Base-by-base conservation (phyloP, 2,113 vertebrate species). In the Actenoides hombroni region DNA sequence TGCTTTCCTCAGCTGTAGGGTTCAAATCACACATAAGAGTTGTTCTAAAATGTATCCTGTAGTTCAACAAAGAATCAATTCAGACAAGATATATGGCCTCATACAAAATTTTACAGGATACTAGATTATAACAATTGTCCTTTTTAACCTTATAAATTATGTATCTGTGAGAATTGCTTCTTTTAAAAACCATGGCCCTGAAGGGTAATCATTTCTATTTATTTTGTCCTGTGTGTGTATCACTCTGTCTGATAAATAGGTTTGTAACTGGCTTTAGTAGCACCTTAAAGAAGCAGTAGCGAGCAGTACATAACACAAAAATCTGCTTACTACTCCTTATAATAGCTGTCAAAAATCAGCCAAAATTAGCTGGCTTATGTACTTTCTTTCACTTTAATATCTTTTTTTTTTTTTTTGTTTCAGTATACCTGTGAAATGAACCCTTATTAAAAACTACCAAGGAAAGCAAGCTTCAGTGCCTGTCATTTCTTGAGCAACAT, bases 131-230 rank as follows among this genome's bases (percentile, higher is more conserved):
- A 68, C 48, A 93, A 40, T 78, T 86, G 77, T 93, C 86, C 80
- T 71, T 96, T 93, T 86, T 94, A 83, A 65, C 48, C 74, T 91
- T 88, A 92, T 96, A 91, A 96, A 90, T 94, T 94, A 92, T 94
- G 51, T 78, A 95, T 96, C 7, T 39, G 68, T 88, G 69, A 95
- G 77, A 92, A 94, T 26, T 82, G 83, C 51, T 94, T 57, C 69
- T 90, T 92, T 83, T 88, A 78, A 96, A 97, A 96, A 37, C 33
- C 60, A 65, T 54, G 29, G 8, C 42, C 56, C 75, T 3, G 13
- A 81, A 77, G 68, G 37, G 24, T 83, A 92, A 93, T 92, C 94
- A 93, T 93, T 90, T 92, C 37, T 96, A 53, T 92, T 93, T 93
- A 81, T 93, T 94, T 94, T 95, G n/a, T 75, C 64, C 40, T 86